Evolutionary conservation across 2,797 vertebrate species (phyloP), one percentile per base, ranked within the genome.

Genomic region (Onychomys torridus): DNA sequence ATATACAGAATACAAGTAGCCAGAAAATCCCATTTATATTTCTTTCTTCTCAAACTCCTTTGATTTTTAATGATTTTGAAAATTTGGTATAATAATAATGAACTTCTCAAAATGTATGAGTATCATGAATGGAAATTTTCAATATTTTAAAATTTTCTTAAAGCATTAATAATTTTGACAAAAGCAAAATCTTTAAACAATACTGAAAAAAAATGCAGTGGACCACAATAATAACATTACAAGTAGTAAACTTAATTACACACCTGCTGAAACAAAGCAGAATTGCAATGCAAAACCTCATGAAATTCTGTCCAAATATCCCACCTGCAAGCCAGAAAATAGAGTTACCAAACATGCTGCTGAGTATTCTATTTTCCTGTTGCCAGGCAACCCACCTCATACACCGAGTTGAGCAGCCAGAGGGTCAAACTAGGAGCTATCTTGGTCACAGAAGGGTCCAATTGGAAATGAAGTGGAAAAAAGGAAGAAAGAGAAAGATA

Each of bases 301-400:
- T 46, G 12, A 83, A 90, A 97, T 97, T 96, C 89, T 96, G 57
- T 90, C 93, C 93, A 95, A 84, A 95, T 96, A 71, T 88, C 46
- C 57, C 69, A 95, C 92, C 88, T 97, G 75, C 21, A 81, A 96
- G 90, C 91, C 57, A 93, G 91, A 94, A 90, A 97, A 93, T 96
- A 94, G 94, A 96, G 77, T 55, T 61, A 92, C 79, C 46, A 93
- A 32, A 4, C 85, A 95, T 78, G 67, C 89, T 94, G 79, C 57
- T 92, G 88, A 96, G 91, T 96, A 63, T 86, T 96, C 96, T 93
- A 32, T 79, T 52, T n/a, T 97, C 88, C 92, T 94, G 97, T 98
- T 98, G 98, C 98, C 96, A 98, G 90, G 98, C 98, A 98, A 97
- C 98, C 1, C 5, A 96, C 94, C 97, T 96, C 95, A 96, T 91